phyloP scores from a whole-genome alignment of 2,113 vertebrate genomes.

The Rhombomys opimus region DNA sequence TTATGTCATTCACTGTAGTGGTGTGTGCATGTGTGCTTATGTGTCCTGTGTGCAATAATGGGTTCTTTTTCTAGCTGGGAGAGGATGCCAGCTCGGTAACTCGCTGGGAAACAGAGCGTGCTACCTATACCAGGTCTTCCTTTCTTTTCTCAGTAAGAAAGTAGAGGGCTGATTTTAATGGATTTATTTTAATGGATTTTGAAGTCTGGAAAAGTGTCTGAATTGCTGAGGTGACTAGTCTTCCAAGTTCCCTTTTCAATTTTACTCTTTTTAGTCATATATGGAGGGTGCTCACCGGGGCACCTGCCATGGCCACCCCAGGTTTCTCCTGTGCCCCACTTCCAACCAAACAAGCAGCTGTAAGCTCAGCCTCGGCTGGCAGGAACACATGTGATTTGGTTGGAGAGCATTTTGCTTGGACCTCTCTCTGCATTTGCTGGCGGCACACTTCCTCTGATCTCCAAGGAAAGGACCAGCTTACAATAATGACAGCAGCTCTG shows the following conservation, averaged over 20 bases:
- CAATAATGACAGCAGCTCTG: constrained; percentile 50
- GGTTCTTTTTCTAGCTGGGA: constrained; percentile 49
- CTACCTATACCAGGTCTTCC: constrained; percentile 13
- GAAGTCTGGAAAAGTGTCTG: constrained; percentile 79
- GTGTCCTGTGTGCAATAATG: background rate
- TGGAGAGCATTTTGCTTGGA: constrained; percentile 50
- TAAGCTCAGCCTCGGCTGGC: constrained; percentile 66
- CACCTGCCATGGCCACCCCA: constrained; percentile 65
- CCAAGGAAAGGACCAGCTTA: constrained; percentile 60
- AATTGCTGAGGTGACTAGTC: constrained; percentile 83
- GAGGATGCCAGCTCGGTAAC: constrained; percentile 59
- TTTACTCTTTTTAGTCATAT: constrained; percentile 78
- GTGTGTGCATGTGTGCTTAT: background rate
- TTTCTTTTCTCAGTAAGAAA: constrained; percentile 59
- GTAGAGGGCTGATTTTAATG: constrained; percentile 72
- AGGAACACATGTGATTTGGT: constrained; percentile 79
- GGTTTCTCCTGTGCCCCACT: background rate
- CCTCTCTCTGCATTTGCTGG: constrained; percentile 76
- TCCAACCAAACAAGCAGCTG: background rate
- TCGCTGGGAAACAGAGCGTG: constrained; percentile 69
- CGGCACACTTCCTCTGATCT: constrained; percentile 81
- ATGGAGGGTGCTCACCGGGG: constrained; percentile 46
- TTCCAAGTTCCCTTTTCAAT: constrained; percentile 68
- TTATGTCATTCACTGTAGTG: background rate
- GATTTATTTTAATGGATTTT: constrained; percentile 78